Evolutionary conservation across 2,797 vertebrate genomes (phyloP).

Genomic region (Bradypodion pumilum): DNA sequence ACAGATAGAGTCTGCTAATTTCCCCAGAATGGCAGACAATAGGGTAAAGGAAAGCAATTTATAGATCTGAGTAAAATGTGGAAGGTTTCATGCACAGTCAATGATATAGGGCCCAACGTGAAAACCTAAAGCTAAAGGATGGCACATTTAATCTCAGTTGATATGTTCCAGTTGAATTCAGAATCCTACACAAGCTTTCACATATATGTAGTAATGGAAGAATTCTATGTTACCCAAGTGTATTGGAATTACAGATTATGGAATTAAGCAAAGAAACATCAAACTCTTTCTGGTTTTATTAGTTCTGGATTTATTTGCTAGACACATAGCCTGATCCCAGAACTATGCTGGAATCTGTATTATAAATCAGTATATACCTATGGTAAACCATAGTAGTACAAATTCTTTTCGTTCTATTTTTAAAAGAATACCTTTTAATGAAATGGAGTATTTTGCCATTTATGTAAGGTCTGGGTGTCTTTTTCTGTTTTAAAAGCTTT

Average conservation of each 20-base stretch:
- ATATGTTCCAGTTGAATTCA: background rate
- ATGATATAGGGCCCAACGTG: background rate
- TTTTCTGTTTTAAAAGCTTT: background rate
- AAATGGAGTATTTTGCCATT: background rate
- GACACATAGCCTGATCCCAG: background rate
- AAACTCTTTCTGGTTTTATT: background rate
- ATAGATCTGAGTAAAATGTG: background rate
- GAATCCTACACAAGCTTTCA: background rate
- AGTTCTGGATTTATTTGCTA: background rate
- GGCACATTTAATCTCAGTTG: background rate
- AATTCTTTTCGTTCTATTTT: background rate
- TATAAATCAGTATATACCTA: background rate
- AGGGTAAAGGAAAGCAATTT: background rate
- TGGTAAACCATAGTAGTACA: background rate
- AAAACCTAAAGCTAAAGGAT: background rate
- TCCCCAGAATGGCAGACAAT: accelerated
- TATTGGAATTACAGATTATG: background rate
- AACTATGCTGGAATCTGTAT: background rate
- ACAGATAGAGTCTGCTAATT: background rate
- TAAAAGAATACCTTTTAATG: background rate
- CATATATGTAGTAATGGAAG: background rate
- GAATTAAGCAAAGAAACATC: background rate
- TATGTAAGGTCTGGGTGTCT: background rate
- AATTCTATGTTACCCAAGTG: background rate
- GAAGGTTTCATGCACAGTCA: background rate